Evolutionary conservation across 2,888 invertebrate genomes (phyloP).

Genomic region (Caenorhabditis imperialis): DNA sequence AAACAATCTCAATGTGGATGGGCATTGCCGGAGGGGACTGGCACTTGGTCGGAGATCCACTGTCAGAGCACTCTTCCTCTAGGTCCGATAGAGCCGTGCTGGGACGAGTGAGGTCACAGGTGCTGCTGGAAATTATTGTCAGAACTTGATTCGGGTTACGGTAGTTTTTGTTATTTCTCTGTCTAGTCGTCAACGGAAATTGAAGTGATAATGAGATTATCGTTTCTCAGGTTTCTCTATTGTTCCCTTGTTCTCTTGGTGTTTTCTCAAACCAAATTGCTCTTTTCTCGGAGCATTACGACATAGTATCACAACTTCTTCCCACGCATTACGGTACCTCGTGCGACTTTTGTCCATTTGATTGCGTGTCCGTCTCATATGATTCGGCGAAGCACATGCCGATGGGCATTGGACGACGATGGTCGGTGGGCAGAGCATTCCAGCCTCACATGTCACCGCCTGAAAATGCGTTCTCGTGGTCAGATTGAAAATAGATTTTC

Average conservation of each 20-base stretch:
- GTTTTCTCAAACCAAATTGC: too few species aligned
- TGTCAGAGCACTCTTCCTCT: conserved; percentile 64
- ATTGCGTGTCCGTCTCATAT: conserved; percentile 49
- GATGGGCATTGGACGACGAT: conserved; percentile 67
- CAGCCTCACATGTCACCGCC: conserved; percentile 55
- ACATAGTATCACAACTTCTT: too few species aligned
- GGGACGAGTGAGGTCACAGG: conserved; percentile 60
- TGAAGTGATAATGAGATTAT: too few species aligned
- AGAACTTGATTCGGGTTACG: too few species aligned
- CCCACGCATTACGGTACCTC: conserved; percentile 19
- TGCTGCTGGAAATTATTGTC: conserved; percentile 48
- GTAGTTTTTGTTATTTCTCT: too few species aligned
- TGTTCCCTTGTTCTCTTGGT: too few species aligned
- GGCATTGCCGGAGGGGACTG: conserved; percentile 39
- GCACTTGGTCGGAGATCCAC: conserved; percentile 58
- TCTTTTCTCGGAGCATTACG: too few species aligned
- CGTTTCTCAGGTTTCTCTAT: too few species aligned
- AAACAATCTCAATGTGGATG: conserved; percentile 49
- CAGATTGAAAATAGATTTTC: not conserved
- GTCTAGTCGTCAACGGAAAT: too few species aligned
- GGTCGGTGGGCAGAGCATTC: conserved; percentile 60
- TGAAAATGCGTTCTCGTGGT: too few species aligned
- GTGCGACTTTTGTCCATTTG: conserved; percentile 52
- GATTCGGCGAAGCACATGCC: conserved; percentile 60
- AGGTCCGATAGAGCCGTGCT: conserved; percentile 64